These are phyloP conservation scores for Carollia perspicillata DNA, from an alignment of 2,113 vertebrate species.

Conservation along the genomic window DNA sequence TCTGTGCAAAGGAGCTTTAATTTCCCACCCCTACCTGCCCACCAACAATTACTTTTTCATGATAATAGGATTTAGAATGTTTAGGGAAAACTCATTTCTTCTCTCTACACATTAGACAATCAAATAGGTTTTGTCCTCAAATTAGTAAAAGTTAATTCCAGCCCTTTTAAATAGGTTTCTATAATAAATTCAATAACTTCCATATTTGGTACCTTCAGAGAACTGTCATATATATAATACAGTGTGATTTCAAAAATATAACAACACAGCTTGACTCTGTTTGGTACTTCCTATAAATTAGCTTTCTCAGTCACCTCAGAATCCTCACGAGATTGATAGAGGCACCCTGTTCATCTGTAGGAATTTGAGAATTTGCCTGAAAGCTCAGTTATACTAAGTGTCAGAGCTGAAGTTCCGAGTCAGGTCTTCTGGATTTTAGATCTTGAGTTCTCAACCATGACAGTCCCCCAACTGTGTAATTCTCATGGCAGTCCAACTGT, in stretches of 20 bases:
- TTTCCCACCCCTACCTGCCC: not conserved
- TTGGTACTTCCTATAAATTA: not conserved
- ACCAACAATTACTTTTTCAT: not conserved
- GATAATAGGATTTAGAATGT: not conserved
- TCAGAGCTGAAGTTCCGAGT: not conserved
- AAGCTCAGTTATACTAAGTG: not conserved
- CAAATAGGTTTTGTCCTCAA: not conserved
- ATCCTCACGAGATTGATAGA: not conserved
- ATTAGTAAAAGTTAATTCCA: not conserved
- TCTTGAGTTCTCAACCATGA: not conserved
- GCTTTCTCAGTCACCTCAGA: not conserved
- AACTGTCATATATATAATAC: not conserved
- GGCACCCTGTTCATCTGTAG: not conserved
- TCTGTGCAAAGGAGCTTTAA: not conserved
- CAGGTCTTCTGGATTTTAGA: not conserved
- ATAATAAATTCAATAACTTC: not conserved
- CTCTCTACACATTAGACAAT: not conserved
- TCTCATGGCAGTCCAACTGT: not conserved
- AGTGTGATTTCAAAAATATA: not conserved
- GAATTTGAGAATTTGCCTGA: no score
- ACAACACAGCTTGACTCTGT: not conserved
- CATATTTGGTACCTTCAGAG: not conserved
- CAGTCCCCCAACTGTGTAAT: not conserved
- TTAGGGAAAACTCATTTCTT: not conserved
- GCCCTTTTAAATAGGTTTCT: not conserved